Evolutionary conservation across 2,888 invertebrate genomes (phyloP), one percentile per base, ranked within the genome.

Genomic region (Drosophila monieri): DNA sequence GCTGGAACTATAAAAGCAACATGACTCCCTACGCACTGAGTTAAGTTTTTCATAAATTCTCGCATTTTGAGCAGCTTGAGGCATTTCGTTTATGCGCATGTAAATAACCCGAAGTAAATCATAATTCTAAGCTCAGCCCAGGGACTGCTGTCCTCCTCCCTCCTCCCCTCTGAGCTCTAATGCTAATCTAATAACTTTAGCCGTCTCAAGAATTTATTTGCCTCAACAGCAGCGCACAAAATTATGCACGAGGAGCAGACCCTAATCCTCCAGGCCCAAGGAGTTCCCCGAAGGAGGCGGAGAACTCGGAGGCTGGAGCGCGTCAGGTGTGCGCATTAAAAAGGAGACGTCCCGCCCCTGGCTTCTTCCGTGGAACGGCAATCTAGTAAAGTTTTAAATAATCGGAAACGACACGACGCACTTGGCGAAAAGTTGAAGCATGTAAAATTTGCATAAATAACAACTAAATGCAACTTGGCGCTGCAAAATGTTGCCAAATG

Each of bases 401-500:
- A 85, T 85, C 85, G 84, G 85, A 85, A 86, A 86, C 87, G 87
- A 86, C 81, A 80, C 81, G 77, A 85, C 78, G 86, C 84, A 86
- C 85, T 85, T 85, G 77, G 75, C 75, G 71, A 78, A 85, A 85
- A 88, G 83, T 80, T 81, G 59, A 74, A 83, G 74, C 89, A 89
- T 89, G 87, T 78, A 66, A 86, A 85, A 89, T 89, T 89, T 89
- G 88, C 89, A 89, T 89, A 89, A 90, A 90, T 88, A 88, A 80
- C 73, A 81, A 77, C 80, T 89, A 83, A 90, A 89, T 86, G 79
- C 89, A 89, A 88, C 83, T 89, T 89, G 89, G 74, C 78, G 85
- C 86, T 55, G 51, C 78, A 78, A 83, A 85, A 76, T 83, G 81
- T 83, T 83, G 78, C 64, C 83, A 73, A 70, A 64, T 83, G 81